These are phyloP conservation scores for Atta texana DNA, from an alignment of 1,140 invertebrate genomes.

Conservation along the genomic window DNA sequence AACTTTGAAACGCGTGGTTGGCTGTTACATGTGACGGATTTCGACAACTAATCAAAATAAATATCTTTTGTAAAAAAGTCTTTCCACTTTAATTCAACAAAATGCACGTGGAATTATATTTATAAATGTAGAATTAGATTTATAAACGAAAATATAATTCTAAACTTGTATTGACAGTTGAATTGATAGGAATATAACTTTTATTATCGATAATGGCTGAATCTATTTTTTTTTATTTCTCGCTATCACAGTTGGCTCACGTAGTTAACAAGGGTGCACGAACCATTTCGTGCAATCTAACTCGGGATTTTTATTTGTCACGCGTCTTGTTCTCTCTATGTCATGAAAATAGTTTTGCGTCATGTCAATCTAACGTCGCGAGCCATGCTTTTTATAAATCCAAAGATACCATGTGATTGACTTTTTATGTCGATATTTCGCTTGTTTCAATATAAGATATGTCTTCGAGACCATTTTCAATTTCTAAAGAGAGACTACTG, in stretches of 20 bases:
- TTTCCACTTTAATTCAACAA: background rate
- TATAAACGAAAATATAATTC: background rate
- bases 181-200: constrained; percentile 5
- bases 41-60: background rate
- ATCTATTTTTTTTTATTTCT: constrained; percentile 47
- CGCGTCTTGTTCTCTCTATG: constrained; percentile 12
- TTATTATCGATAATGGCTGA: constrained; percentile 16
- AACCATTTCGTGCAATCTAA: background rate
- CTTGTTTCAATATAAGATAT: background rate
- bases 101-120: background rate
- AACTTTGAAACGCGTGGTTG: too few species aligned
- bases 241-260: background rate
- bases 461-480: background rate
- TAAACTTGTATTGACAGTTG: constrained; percentile 8
- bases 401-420: background rate
- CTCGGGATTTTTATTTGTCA: constrained; percentile 49
- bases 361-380: constrained; percentile 58
- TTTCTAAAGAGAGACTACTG: background rate
- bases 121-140: background rate
- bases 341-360: constrained; percentile 47
- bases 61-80: constrained; percentile 6
- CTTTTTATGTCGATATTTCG: background rate
- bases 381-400: background rate
- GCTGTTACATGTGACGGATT: too few species aligned
- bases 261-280: constrained; percentile 7